These are phyloP conservation scores for Centroberyx gerrardi DNA, from an alignment of 2,797 vertebrate genomes.

Conservation along the genomic window DNA sequence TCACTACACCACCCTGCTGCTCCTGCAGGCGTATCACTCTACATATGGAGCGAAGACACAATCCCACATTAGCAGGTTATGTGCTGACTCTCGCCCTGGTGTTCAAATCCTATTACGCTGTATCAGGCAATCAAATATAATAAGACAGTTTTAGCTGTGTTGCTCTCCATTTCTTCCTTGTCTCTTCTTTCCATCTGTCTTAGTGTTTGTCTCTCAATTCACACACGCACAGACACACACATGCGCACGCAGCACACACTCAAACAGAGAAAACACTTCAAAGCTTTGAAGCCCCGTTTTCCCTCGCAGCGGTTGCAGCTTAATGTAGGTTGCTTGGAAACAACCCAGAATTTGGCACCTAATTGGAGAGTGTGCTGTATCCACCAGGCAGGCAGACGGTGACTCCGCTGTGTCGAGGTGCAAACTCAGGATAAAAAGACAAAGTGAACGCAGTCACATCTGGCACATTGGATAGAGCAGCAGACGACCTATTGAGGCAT, in stretches of 20 bases:
- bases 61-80: neutral
- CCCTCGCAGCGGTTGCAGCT: constrained; percentile 55
- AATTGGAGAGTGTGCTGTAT: constrained; percentile 58
- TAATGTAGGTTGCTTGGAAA: constrained; percentile 82
- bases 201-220: neutral
- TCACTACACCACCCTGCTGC: neutral
- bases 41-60: neutral
- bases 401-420: constrained; percentile 42
- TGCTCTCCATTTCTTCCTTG: constrained; percentile 22
- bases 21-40: neutral
- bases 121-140: constrained; percentile 25
- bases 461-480: constrained; percentile 35
- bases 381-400: constrained; percentile 38
- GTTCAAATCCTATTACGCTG: constrained; percentile 14
- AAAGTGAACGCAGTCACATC: constrained; percentile 67
- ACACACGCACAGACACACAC: constrained; percentile 24
- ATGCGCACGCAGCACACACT: constrained; percentile 38
- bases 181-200: constrained; percentile 1
- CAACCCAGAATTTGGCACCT: constrained; percentile 71
- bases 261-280: constrained; percentile 46
- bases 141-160: constrained; percentile 3
- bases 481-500: constrained; percentile 14
- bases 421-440: constrained; percentile 66
- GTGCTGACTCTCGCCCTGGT: neutral
- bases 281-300: constrained; percentile 64